Base-by-base conservation (phyloP, 2,113 vertebrate genomes). In the Megaptera novaeangliae region DNA sequence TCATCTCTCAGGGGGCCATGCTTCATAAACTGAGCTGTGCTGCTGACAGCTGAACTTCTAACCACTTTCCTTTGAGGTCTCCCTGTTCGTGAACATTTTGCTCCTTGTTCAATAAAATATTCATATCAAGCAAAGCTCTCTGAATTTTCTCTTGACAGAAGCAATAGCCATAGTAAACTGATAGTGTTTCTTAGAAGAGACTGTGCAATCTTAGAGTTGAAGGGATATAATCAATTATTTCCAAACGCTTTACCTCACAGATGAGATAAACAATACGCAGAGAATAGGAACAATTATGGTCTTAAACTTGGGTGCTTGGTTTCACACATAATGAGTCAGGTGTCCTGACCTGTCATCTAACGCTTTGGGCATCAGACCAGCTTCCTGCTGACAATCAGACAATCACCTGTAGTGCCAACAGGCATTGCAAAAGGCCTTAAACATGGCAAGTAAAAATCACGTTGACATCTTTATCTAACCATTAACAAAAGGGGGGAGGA, bases 1-100 rank as follows among this genome's bases (percentile, higher is more conserved):
- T 8, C 0, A 0, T 41, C 3, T 29, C 81, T 49, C 29, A 7
- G 4, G 29, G 64, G 23, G 14, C 6, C 5, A 1, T 13, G 29
- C 2, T 29, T 39, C 6, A 6, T 3, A 29, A 17, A 61, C 61
- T 20, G n/a, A 80, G 41, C 72, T 36, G 23, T 1, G 3, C 34
- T 44, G 7, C 41, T 1, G 71, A 64, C 23, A 63, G 55, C 17
- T 66, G 12, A 25, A 36, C 75, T 64, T 11, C 34, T 39, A 57
- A 25, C 21, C 55, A 41, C 12, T 21, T 52, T 87, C 44, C 8
- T 10, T 25, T 34, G 39, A 61, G n/a, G 52, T 39, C 41, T 71
- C 36, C 57, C 31, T n/a, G 5, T 29, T 46, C 29, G 29, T n/a
- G 8, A 55, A 39, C 55, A n/a, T 5, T 41, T 39, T 44, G 39